Evolutionary conservation across 1,140 invertebrate species (phyloP), one percentile per base, ranked within the genome.

Genomic region (Drosophila guanche): DNA sequence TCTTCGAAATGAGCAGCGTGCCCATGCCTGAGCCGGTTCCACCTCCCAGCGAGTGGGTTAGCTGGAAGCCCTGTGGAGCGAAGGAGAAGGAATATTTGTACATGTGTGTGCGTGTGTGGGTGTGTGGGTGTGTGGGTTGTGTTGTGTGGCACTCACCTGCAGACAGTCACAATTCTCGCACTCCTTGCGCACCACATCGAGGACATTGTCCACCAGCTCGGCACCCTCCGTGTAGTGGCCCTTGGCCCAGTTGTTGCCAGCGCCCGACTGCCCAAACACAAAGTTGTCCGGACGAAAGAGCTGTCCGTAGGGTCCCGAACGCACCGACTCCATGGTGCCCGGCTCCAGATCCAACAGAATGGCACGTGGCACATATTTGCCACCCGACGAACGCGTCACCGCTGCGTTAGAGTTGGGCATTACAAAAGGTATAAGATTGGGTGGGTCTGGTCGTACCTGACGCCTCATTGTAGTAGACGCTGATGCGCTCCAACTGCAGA

Each of bases 381-480:
- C 95, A 42, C 93, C 93, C n/a, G 90, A 91, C 0, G 90, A 78
- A 45, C 90, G 76, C 43, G 89, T 89, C n/a, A 90, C 90, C 33
- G 90, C 90, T 91, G 29, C 41, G 41, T 40, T 10, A 51, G 0
- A 59, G 5, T 33, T 29, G 0, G 16, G 10, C 14, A 33, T 29
- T 40, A 68, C 52, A 56, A 5, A 70, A 41, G 37, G 2, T 12
- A 16, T 4, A 4, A 12, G 37, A 7, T 48, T 3, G n/a, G 5
- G 22, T 23, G 22, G 63, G 42, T 3, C 27, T 22, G 10, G 37
- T 46, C 46, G 77, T 76, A 94, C 95, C 96, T 81, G 95, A 95
- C 63, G 96, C 96, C 92, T 97, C 97, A 92, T 97, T 98, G 92
- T 97, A 98, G 92, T 97, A 98, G 47, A 98, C 97, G 76, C 95